A percentile compares a stretch with the other conserved stretches of the same genome.
These are phyloP conservation scores for Alligator sinensis DNA, from an alignment of 2,113 vertebrate genomes.

Conservation along the genomic window DNA sequence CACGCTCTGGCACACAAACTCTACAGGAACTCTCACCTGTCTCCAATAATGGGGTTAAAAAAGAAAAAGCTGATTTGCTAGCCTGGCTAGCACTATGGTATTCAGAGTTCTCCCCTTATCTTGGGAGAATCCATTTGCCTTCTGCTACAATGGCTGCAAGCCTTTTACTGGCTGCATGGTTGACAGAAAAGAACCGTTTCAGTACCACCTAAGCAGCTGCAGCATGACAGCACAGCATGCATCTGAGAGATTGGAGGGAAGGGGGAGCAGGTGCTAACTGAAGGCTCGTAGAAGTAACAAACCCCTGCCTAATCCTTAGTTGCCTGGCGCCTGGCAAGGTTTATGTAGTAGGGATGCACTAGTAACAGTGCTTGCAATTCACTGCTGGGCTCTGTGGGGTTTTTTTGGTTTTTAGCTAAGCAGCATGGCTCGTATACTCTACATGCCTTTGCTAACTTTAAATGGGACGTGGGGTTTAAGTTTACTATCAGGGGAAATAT, in stretches of 20 bases:
- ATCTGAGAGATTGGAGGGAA: background rate
- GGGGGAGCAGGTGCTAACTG: background rate
- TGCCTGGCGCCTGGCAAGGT: too few relatives aligned
- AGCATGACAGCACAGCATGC: rapidly evolving
- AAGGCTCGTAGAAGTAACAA: background rate
- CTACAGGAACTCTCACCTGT: too few relatives aligned
- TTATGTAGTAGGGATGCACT: too few relatives aligned
- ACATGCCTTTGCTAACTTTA: background rate
- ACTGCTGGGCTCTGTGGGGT: background rate
- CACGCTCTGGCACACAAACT: too few relatives aligned
- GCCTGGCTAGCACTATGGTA: background rate
- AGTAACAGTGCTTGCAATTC: too few relatives aligned
- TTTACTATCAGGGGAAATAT: background rate
- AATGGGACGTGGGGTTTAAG: background rate
- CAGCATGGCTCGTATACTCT: too few relatives aligned
- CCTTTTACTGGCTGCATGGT: background rate
- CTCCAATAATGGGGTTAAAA: too few relatives aligned
- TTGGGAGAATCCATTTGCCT: background rate
- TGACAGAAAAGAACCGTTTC: background rate
- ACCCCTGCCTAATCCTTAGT: too few relatives aligned
- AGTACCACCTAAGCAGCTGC: background rate
- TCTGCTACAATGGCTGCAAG: background rate
- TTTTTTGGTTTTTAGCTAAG: background rate
- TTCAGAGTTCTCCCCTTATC: background rate
- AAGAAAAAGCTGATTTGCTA: background rate